A percentile compares a stretch with the other conserved stretches of the same genome.
phyloP scores from a whole-genome alignment of 2,113 vertebrate genomes.

The Gadus chalcogrammus region DNA sequence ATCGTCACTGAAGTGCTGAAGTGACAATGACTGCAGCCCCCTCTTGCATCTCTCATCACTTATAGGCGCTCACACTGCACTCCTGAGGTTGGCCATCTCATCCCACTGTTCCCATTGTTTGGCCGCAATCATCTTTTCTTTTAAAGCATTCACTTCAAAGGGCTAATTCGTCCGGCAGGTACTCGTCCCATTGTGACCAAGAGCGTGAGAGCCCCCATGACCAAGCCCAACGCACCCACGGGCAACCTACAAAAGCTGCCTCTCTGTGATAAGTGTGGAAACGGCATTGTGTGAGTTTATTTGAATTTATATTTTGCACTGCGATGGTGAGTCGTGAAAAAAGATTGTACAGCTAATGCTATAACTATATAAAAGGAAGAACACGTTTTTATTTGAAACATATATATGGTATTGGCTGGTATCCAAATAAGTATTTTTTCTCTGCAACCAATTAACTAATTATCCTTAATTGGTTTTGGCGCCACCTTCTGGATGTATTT shows the following conservation, averaged over 20 bases:
- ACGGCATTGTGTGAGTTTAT: constrained; percentile 90
- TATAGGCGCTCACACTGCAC: too few species aligned
- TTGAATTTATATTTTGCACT: background rate
- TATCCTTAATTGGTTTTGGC: too few species aligned
- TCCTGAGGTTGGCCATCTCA: background rate
- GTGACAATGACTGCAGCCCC: background rate
- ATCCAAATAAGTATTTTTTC: too few species aligned
- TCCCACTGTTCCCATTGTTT: constrained; percentile 4
- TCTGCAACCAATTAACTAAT: too few species aligned
- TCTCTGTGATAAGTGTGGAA: constrained; percentile 93
- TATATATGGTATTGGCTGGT: too few species aligned
- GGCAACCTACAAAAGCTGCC: constrained; percentile 89
- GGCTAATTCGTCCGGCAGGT: constrained; percentile 65
- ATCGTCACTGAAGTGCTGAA: background rate
- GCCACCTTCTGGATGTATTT: background rate
- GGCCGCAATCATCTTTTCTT: constrained; percentile 22
- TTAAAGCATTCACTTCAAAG: background rate
- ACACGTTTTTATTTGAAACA: too few species aligned
- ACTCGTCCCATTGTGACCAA: constrained; percentile 84
- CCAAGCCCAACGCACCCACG: constrained; percentile 71
- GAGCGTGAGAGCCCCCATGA: constrained; percentile 85
- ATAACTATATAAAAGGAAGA: too few species aligned
- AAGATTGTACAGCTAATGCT: too few species aligned
- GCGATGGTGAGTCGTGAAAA: too few species aligned
- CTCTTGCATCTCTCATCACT: background rate